Evolutionary conservation across 2,888 invertebrate genomes (phyloP), one percentile per base, ranked within the genome.

Genomic region (Campaea margaritaria): DNA sequence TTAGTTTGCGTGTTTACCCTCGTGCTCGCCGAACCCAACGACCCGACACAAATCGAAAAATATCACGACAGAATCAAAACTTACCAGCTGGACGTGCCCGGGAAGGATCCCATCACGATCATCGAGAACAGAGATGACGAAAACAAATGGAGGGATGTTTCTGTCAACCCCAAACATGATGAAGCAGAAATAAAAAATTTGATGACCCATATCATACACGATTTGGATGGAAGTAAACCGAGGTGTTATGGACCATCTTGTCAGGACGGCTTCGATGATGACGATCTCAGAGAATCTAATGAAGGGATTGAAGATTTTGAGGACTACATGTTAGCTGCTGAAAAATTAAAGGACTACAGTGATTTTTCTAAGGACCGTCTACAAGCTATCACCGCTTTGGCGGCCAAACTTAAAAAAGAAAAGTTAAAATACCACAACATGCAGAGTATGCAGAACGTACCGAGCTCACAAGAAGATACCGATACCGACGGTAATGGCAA

Each of bases 261-360:
- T 65, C 90, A 91, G 68, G 83, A 85, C 66, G 84, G 85, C 28
- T 89, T 81, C 51, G 74, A 78, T 43, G 79, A 76, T 39, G 76
- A 83, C 28, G 77, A 82, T 41, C 86, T 85, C 49, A 75, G 79
- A 41, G 79, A 76, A 34, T 75, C 82, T 41, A 76, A 83, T 68
- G 80, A 87, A 65, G 88, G 91, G 0, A 94, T 95, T 2, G 94
- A 94, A 62, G 93, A 93, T 43, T 80, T 95, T 14, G 94, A 95
- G 64, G 94, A 95, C 68, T 87, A 95, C 54, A 86, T 93, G 63
- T 93, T 93, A 34, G 95, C 95, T 73, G 93, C 94, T 0, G 94
- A 93, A 13, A 94, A 93, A 75, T 81, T 94, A 0, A 94, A 89
- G 58, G 87, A 89, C 68, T 87, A 85, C 49, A 81, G 82, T 39